Evolutionary conservation across 2,113 vertebrate genomes (phyloP), one percentile per base, ranked within the genome.

Genomic region (Tachycineta bicolor): DNA sequence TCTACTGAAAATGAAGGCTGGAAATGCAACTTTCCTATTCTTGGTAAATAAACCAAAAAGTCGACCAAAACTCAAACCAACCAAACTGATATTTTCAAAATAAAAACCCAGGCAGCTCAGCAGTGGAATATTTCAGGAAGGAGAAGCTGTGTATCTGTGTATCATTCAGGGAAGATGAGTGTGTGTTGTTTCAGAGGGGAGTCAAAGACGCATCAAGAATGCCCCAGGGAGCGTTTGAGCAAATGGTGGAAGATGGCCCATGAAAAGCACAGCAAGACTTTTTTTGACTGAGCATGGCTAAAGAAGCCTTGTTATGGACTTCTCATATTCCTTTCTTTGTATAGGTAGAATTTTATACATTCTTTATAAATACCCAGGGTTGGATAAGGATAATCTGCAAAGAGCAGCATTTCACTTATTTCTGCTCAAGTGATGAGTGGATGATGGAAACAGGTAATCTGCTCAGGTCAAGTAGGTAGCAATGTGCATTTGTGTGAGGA

Each of bases 181-280:
- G 3, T 17, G 2, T 24, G 5, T n/a, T 65, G 10, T 39, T 74
- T 58, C 8, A 47, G 62, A 19, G 37, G 8, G 18, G 49, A 83
- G 12, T 69, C 12, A 21, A 39, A 80, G 37, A 13, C 49, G 13
- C 19, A n/a, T 28, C 10, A n/a, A 20, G 37, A 37, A n/a, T 44
- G 21, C 7, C 19, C 8, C 47, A 64, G 41, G 3, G 20, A 10
- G 2, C 18, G 11, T 62, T 74, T 47, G 21, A 39, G 24, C 53
- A 39, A 67, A 43, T 28, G 17, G 19, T 37, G 28, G 29, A 81
- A 84, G 16, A 1, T 1, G 0, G 25, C 10, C 41, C 0, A 0
- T 58, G 78, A 69, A 67, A 74, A 83, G 41, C 1, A 0, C 5
- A 39, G 49, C 20, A n/a, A 39, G 29, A 31, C 20, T 2, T 41